A percentile compares a stretch with the other conserved stretches of the same genome.
These are phyloP conservation scores for Trachelus stipa DNA, from an alignment of 2,888 invertebrate species.

Conservation along the genomic window DNA sequence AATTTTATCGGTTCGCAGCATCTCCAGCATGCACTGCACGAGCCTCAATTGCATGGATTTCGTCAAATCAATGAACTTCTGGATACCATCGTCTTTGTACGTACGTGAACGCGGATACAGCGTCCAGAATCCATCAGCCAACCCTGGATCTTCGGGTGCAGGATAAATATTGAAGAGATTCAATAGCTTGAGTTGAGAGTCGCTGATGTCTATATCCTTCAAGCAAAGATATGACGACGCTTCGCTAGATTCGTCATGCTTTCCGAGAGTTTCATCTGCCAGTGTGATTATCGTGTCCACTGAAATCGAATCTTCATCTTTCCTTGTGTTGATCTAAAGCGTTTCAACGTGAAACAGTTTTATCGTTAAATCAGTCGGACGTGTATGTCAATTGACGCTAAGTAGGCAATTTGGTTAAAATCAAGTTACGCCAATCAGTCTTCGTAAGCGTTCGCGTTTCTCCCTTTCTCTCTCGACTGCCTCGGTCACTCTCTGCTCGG, in stretches of 20 bases:
- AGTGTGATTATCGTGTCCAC: slow-evolving; percentile 35
- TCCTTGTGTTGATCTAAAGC: slow-evolving; percentile 15
- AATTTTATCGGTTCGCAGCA: slow-evolving; percentile 46
- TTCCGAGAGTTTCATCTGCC: slow-evolving; percentile 9
- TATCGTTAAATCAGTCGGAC: not conserved
- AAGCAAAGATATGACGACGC: slow-evolving; percentile 38
- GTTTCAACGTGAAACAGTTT: not conserved
- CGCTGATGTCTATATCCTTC: slow-evolving; percentile 45
- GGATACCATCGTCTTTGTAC: slow-evolving; percentile 45
- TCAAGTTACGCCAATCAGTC: slow-evolving; percentile 39
- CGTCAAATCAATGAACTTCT: slow-evolving; percentile 44
- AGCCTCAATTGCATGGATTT: slow-evolving; percentile 34
- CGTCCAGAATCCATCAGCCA: slow-evolving; percentile 47
- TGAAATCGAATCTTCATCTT: slow-evolving; percentile 18
- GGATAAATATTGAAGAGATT: slow-evolving; percentile 43
- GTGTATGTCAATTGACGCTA: slow-evolving; percentile 14
- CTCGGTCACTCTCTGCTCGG: slow-evolving; percentile 17
- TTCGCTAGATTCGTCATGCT: slow-evolving; percentile 26
- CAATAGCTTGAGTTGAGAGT: slow-evolving; percentile 45
- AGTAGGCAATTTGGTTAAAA: not conserved
- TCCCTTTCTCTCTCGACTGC: slow-evolving; percentile 16
- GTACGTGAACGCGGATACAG: slow-evolving; percentile 29
- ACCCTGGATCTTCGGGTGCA: slow-evolving; percentile 49
- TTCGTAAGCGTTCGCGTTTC: slow-evolving; percentile 25
- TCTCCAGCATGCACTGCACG: slow-evolving; percentile 42